phyloP scores from a whole-genome alignment of 2,797 vertebrate genomes.

The Helicolenus hilgendorfi region DNA sequence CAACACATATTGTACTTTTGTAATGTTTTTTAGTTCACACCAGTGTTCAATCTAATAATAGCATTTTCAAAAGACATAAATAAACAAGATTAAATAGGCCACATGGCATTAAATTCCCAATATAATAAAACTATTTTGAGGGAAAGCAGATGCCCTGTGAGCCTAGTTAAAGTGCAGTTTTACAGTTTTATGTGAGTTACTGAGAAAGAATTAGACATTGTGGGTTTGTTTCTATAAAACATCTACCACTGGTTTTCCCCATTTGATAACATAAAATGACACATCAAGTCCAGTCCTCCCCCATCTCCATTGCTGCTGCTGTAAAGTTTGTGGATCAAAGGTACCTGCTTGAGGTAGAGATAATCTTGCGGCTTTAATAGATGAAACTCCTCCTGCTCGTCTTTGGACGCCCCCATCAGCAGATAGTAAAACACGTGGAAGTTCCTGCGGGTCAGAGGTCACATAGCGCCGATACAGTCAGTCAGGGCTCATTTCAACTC shows the following conservation, averaged over 20 bases:
- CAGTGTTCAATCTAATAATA: background rate
- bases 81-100: background rate
- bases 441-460: constrained; percentile 90
- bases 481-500: background rate
- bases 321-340: constrained; percentile 33
- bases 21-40: background rate
- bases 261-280: background rate
- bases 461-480: constrained; percentile 2
- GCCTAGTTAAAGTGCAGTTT: background rate
- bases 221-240: background rate
- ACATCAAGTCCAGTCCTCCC: background rate
- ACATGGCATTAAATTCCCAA: background rate
- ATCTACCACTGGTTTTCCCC: background rate
- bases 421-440: constrained; percentile 99
- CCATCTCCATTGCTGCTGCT: background rate
- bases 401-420: constrained; percentile 93
- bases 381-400: constrained; percentile 93
- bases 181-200: background rate
- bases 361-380: constrained; percentile 95
- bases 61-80: background rate
- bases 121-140: background rate
- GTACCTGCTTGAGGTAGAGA: constrained; percentile 95
- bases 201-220: background rate
- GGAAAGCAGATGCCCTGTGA: background rate
- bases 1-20: too few relatives aligned